These are phyloP conservation scores for Prolemur simus DNA, from an alignment of 2,113 vertebrate species.

Conservation along the genomic window DNA sequence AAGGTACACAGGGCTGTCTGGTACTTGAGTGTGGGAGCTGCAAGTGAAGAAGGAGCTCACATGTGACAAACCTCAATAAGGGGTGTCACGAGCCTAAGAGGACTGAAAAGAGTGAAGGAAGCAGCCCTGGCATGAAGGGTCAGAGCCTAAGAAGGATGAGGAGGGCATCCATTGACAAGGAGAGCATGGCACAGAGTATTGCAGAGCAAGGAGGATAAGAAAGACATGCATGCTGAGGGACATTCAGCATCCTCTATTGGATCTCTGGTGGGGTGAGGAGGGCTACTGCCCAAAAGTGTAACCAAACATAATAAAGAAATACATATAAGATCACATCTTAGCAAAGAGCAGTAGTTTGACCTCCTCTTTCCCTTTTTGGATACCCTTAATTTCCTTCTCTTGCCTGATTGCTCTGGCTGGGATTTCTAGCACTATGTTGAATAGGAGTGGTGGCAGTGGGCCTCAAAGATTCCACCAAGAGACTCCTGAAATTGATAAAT, in stretches of 20 bases:
- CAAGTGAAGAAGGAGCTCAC: background rate
- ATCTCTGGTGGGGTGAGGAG: background rate
- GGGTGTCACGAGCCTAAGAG: background rate
- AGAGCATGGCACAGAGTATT: too few relatives aligned
- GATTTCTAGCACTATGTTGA: too few relatives aligned
- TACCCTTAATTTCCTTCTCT: too few relatives aligned
- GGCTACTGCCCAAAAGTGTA: background rate
- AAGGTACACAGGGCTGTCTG: background rate
- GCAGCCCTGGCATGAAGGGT: background rate
- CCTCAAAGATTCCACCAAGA: too few relatives aligned
- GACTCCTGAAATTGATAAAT: too few relatives aligned
- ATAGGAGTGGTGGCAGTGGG: too few relatives aligned
- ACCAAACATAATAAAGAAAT: background rate
- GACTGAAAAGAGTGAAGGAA: background rate
- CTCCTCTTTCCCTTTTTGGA: too few relatives aligned
- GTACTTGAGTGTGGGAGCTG: background rate
- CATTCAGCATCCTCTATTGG: background rate
- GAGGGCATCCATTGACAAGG: too few relatives aligned
- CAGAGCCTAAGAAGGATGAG: background rate
- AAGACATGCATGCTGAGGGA: background rate
- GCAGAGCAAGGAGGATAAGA: background rate
- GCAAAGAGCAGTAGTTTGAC: too few relatives aligned
- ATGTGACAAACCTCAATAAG: background rate
- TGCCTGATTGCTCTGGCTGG: too few relatives aligned
- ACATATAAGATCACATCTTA: background rate